These are phyloP conservation scores for Leptinotarsa texana DNA, from an alignment of 1,140 invertebrate genomes.

Conservation along the genomic window DNA sequence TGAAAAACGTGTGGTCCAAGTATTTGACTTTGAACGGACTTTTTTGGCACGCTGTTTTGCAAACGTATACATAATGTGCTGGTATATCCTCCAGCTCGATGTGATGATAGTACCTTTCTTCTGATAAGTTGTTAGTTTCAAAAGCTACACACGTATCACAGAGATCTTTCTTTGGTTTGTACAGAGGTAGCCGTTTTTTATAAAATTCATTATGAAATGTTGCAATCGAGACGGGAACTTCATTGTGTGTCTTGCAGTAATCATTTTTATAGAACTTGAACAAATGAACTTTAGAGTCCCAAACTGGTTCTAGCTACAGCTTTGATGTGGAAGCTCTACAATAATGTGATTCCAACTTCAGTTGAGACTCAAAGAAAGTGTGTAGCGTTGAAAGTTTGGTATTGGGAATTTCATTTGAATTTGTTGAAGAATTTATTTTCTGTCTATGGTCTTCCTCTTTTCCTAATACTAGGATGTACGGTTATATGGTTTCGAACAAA, in stretches of 20 bases:
- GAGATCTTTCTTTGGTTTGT: constrained; percentile 21
- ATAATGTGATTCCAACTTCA: constrained; percentile 30
- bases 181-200: background rate
- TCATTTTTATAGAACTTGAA: constrained; percentile 19
- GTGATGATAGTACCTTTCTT: constrained; percentile 10
- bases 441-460: background rate
- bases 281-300: constrained; percentile 13
- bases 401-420: background rate
- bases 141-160: constrained; percentile 13
- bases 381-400: background rate
- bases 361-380: constrained; percentile 5
- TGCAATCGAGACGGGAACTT: no score
- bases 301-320: constrained; percentile 22
- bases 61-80: constrained; percentile 29
- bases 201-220: constrained; percentile 23
- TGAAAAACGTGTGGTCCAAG: background rate
- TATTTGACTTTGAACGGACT: background rate
- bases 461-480: no score
- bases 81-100: constrained; percentile 6
- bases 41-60: constrained; percentile 13
- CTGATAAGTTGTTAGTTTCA: constrained; percentile 10
- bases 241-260: background rate
- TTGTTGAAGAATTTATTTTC: background rate
- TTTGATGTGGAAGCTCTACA: constrained; percentile 21
- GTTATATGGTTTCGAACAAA: no score